Conservation (phyloP, 2,888 invertebrate species). For the Pyrrhosoma nymphula region DNA sequence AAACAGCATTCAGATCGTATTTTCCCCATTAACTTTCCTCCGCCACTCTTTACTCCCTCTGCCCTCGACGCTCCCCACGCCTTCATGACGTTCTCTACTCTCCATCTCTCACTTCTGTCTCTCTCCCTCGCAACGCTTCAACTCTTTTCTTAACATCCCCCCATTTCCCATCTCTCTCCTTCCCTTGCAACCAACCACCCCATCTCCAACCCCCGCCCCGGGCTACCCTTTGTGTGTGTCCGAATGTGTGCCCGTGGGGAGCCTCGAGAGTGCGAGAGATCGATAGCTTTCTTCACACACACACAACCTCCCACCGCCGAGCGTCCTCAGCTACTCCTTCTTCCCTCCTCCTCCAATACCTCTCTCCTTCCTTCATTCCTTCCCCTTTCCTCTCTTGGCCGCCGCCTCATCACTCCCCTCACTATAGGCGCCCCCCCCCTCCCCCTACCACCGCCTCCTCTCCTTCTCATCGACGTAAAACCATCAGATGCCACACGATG, state of each 20-base stretch:
- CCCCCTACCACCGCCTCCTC: background rate
- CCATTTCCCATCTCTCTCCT: background rate
- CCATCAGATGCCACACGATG: constrained; percentile 40
- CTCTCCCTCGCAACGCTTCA: background rate
- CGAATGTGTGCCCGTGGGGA: background rate
- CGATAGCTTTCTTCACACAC: background rate
- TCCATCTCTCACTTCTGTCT: background rate
- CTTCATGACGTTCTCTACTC: background rate
- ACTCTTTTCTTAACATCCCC: background rate
- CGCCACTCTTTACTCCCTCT: too few species aligned
- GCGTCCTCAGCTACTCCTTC: constrained; percentile 19
- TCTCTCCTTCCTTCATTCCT: constrained; percentile 28
- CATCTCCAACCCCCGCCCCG: background rate
- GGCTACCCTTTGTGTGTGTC: background rate
- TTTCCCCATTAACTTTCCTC: constrained; percentile 9
- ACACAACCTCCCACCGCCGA: background rate
- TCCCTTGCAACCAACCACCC: too few species aligned
- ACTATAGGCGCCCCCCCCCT: background rate
- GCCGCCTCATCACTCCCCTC: too few species aligned
- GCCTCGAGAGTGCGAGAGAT: background rate
- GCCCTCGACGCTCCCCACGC: background rate
- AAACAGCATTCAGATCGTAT: background rate
- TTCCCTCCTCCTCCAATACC: background rate
- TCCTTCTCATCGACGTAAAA: background rate
- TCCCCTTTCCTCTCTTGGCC: too few species aligned